These are phyloP conservation scores for Phalacrocorax pelagicus DNA, from an alignment of 2,113 vertebrate species.

Conservation along the genomic window DNA sequence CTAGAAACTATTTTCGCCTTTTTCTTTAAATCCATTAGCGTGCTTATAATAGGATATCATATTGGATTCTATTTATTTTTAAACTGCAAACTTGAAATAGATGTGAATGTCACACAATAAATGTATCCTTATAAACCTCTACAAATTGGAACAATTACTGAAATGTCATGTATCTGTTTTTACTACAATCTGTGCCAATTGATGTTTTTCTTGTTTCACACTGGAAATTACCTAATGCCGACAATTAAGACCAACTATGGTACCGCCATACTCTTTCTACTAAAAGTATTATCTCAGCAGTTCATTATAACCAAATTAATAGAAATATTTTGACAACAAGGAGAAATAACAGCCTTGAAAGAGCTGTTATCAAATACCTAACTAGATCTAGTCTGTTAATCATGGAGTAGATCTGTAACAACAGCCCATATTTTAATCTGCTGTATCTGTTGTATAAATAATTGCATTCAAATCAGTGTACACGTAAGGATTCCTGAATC, in stretches of 20 bases:
- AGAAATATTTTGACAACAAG: slow-evolving; percentile 19
- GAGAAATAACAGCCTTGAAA: neutral
- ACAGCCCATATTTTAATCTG: neutral
- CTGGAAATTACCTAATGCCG: neutral
- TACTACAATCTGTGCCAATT: neutral
- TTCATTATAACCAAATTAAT: neutral
- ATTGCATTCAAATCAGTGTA: neutral
- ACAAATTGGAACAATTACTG: slow-evolving; percentile 8
- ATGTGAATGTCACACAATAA: neutral
- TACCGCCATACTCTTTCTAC: neutral
- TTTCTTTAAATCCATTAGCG: slow-evolving; percentile 9
- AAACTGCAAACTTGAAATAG: slow-evolving; percentile 7
- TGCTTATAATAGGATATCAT: neutral
- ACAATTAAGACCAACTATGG: neutral
- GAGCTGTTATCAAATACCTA: neutral
- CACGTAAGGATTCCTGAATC: neutral
- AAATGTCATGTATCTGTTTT: neutral
- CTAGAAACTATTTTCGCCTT: neutral
- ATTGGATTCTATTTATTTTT: neutral
- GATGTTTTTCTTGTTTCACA: neutral
- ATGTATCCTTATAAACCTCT: neutral
- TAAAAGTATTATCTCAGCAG: neutral
- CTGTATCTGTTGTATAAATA: neutral
- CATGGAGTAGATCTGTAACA: neutral
- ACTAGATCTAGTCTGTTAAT: neutral